Evolutionary conservation across 1,140 invertebrate species (phyloP).

Genomic region (Drosophila subpulchrella): DNA sequence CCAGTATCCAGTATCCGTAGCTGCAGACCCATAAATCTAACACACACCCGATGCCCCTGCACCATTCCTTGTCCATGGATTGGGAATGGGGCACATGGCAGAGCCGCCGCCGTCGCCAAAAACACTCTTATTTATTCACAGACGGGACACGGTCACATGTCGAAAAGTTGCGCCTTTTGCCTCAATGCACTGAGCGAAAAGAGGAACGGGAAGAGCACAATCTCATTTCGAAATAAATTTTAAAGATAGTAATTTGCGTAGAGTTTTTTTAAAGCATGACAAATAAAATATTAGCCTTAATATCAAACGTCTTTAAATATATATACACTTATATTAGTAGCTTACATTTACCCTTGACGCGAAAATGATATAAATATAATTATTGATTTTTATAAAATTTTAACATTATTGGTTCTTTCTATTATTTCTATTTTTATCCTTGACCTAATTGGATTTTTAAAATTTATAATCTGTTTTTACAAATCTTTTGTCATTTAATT

Average conservation of each 20-base stretch:
- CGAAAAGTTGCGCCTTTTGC: constrained; percentile 32
- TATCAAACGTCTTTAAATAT: no score
- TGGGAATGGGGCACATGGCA: constrained; percentile 37
- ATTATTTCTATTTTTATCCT: no score
- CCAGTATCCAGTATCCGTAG: constrained; percentile 32
- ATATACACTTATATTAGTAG: no score
- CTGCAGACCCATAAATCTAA: constrained; percentile 69
- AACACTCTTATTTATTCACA: constrained; percentile 20
- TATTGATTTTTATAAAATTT: no score
- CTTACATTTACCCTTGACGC: no score
- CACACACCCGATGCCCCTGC: constrained; percentile 47
- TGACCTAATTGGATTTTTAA: background rate
- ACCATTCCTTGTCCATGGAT: constrained; percentile 16
- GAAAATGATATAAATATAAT: no score
- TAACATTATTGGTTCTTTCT: no score
- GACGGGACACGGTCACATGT: constrained; percentile 29
- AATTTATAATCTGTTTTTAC: background rate
- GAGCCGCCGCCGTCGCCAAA: constrained; percentile 22
- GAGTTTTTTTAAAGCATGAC: no score
- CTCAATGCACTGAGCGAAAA: constrained; percentile 21
- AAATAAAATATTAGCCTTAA: no score
- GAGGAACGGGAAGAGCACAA: no score
- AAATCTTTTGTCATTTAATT: background rate
- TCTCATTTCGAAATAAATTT: no score
- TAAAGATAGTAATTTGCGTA: no score